Conservation (phyloP, 1,140 invertebrate genomes). For the Eufriesea mexicana region DNA sequence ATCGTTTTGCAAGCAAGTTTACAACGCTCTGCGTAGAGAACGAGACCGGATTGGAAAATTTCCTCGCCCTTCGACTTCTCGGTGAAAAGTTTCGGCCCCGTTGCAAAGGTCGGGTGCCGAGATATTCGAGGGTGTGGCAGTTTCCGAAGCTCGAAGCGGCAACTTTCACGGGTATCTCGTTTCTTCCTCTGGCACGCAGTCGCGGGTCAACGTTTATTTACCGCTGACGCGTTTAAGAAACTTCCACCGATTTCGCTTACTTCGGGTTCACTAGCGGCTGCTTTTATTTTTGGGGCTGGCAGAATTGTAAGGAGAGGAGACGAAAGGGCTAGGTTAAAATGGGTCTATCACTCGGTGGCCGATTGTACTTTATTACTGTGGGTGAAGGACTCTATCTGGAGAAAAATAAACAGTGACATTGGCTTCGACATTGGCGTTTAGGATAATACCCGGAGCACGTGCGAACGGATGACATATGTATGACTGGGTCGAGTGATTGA, state of each 20-base stretch:
- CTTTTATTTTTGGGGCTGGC: background rate
- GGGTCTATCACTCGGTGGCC: too few species aligned
- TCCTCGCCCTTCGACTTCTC: background rate
- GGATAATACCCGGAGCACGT: too few species aligned
- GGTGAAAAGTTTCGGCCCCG: background rate
- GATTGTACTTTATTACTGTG: too few species aligned
- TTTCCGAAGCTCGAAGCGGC: background rate
- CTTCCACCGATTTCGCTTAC: background rate
- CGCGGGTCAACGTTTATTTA: background rate
- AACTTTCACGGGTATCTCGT: background rate
- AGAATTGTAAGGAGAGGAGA: constrained; percentile 8
- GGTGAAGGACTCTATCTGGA: too few species aligned
- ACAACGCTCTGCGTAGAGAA: background rate
- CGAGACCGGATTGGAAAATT: constrained; percentile 1
- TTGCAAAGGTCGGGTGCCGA: background rate
- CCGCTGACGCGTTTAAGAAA: background rate
- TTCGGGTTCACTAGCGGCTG: background rate
- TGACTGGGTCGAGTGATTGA: too few species aligned
- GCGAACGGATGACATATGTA: too few species aligned
- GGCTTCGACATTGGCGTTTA: too few species aligned
- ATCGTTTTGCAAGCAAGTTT: background rate
- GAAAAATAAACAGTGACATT: too few species aligned
- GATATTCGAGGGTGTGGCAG: too few species aligned
- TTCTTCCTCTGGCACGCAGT: background rate
- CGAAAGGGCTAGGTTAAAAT: background rate